Evolutionary conservation across 2,797 vertebrate genomes (phyloP), one percentile per base, ranked within the genome.

Genomic region (Anabacerthia variegaticeps): DNA sequence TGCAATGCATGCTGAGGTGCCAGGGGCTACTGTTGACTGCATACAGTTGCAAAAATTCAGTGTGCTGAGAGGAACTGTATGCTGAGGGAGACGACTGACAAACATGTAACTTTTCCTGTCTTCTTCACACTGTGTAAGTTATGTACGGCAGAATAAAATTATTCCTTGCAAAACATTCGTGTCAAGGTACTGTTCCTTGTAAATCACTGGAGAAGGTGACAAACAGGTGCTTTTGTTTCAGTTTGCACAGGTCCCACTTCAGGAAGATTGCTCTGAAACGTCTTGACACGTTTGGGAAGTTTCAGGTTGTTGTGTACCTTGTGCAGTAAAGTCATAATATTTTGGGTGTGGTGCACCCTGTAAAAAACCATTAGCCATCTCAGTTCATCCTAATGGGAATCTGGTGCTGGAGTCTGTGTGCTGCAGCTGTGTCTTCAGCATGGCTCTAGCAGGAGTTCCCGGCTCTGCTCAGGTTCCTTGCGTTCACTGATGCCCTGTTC

Each of bases 101-200:
- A 71, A 78, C 2, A 0, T 16, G 16, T 75, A 75, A 24, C 10
- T 93, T 91, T 85, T 37, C 1, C 5, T 86, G 51, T 75, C 77
- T 66, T 21, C 39, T 62, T 9, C 16, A 52, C n/a, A 22, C 22
- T 4, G 1, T 49, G 49, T 71, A 71, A 73, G 78, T 82, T 85
- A 84, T 24, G 14, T 74, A 24, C 32, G 76, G 56, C 52, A 76
- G 52, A 61, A 46, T 36, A 51, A 81, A 44, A 12, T 59, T 73
- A 76, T 90, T 90, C 81, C 71, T 85, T 67, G 79, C 73, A 84
- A 93, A 89, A 92, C 65, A 85, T 59, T 84, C 49, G 41, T 86
- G 66, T 66, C 69, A 88, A 84, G 37, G 61, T 88, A 67, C 13
- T 86, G 12, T 30, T 82, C 16, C 44, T 65, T 52, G 49, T 71